Percentiles rank a stretch among this genome's conserved stretches.
Conservation (phyloP, 2,797 vertebrate species). For the Catostomus latipinnis region DNA sequence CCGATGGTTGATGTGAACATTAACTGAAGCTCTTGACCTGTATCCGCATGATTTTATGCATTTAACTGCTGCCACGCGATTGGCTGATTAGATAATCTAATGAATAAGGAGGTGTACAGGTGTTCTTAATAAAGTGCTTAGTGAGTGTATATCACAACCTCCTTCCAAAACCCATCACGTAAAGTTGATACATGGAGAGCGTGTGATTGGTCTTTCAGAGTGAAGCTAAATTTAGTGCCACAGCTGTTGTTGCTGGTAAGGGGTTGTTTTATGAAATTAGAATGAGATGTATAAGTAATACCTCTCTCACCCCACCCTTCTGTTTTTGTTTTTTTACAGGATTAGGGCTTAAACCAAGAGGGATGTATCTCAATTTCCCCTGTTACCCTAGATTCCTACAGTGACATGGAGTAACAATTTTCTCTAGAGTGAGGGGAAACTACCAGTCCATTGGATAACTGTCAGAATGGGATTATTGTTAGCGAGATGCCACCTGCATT, state of each 20-base stretch:
- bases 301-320: background rate
- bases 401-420: background rate
- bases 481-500: slow-evolving; percentile 24
- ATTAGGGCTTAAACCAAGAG: background rate
- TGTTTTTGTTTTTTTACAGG: background rate
- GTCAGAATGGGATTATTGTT: slow-evolving; percentile 26
- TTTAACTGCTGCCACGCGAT: no score
- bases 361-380: background rate
- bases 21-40: no score
- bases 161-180: background rate
- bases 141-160: background rate
- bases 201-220: slow-evolving; percentile 51
- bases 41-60: no score
- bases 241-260: slow-evolving; percentile 65
- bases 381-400: background rate
- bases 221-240: slow-evolving; percentile 70
- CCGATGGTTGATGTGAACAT: no score
- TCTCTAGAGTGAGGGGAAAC: slow-evolving; percentile 20
- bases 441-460: background rate
- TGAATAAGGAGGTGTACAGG: no score
- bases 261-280: slow-evolving; percentile 16
- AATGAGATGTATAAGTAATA: background rate
- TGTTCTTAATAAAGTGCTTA: no score
- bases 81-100: no score
- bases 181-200: slow-evolving; percentile 23